Base-by-base conservation (phyloP, 2,113 vertebrate genomes). In the Paedocypris sp. region DNA sequence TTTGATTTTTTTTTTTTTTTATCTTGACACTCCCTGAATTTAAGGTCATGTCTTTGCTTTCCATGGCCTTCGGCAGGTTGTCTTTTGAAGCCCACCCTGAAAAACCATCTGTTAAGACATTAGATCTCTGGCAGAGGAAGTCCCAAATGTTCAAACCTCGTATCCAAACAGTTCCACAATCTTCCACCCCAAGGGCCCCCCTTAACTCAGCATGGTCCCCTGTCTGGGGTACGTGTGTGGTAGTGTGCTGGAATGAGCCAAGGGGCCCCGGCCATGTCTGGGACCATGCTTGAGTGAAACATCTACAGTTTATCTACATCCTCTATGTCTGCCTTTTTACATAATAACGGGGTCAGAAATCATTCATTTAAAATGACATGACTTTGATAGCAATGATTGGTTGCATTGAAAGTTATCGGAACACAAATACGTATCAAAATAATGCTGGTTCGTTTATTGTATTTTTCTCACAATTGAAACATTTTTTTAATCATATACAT, bases 141-240 rank as follows among this genome's bases (percentile, higher is more conserved):
- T 73, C 64, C 71, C 60, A 75, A 76, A 64, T 60, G 69, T 73
- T 74, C 69, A 74, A 63, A 69, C 67, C 64, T 63, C 56, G 64
- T 66, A 69, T 76, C 53, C 58, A 74, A 76, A 72, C 64, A 69
- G 39, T 43, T 58, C 60, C 69, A 64, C 66, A 71, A 71, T 57
- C 64, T 49, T 62, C 63, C 68, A 12, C 60, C 49, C n/a, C n/a
- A n/a, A n/a, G n/a, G n/a, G n/a, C 25, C 52, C 45, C 46, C 52
- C 49, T 13, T 28, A 41, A 18, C 60, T 57, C 60, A 58, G 29
- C 53, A 46, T 29, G 12, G 58, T 51, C 25, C 48, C 15, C 31
- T 33, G 38, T 49, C 31, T 25, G 61, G 29, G 47, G 18, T 50
- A 35, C 53, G 29, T 47, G 48, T 46, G 53, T 57, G 39, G 59